Conservation (phyloP, 1,140 invertebrate genomes). For the Anadara kagoshimensis region DNA sequence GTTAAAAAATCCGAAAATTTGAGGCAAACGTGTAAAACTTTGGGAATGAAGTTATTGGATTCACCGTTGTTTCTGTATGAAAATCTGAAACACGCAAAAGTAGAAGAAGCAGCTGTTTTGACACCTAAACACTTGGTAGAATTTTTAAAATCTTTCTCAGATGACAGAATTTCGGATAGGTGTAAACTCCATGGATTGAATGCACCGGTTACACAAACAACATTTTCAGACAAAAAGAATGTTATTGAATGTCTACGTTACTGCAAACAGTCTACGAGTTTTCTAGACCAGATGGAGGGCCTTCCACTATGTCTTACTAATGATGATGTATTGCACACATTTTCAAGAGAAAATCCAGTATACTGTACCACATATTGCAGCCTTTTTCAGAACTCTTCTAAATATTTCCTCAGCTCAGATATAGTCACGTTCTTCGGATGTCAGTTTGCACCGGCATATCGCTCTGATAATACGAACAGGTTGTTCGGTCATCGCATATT, state of each 20-base stretch:
- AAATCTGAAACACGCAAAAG: constrained; percentile 13
- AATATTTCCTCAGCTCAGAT: constrained; percentile 2
- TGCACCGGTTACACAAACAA: background rate
- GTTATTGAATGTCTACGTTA: constrained; percentile 6
- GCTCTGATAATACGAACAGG: too few relatives aligned
- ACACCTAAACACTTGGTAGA: constrained; percentile 14
- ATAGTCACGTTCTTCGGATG: background rate
- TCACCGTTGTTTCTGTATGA: constrained; percentile 13
- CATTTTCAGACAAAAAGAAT: constrained; percentile 2
- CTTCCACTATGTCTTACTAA: constrained; percentile 15
- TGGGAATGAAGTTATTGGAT: constrained; percentile 36
- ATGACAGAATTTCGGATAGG: background rate
- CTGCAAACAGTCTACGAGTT: constrained; percentile 8
- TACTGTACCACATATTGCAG: background rate
- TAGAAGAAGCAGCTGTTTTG: constrained; percentile 3
- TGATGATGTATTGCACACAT: constrained; percentile 11
- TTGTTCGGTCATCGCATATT: background rate
- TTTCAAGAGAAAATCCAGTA: constrained; percentile 9
- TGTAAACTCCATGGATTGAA: constrained; percentile 8
- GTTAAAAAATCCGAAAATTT: background rate
- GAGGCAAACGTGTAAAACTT: background rate
- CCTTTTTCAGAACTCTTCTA: constrained; percentile 6
- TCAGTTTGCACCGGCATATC: too few relatives aligned
- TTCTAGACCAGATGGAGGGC: background rate
- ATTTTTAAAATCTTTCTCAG: constrained; percentile 27